A percentile compares a stretch with the other conserved stretches of the same genome.
phyloP scores from a whole-genome alignment of 2,797 vertebrate species.

The Euthynnus affinis region DNA sequence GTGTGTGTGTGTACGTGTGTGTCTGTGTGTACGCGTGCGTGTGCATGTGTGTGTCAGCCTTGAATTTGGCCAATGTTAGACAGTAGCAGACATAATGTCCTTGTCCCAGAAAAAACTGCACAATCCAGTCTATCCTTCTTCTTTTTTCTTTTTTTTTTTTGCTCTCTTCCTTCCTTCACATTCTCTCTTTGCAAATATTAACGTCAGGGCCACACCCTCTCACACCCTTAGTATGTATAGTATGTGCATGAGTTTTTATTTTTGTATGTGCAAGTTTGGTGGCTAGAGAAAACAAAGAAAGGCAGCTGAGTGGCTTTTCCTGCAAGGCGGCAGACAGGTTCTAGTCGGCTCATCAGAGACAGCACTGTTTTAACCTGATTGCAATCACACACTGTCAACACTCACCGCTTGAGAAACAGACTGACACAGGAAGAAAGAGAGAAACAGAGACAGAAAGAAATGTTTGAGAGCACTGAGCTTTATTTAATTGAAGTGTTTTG shows the following conservation, averaged over 20 bases:
- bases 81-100: constrained; percentile 58
- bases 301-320: not conserved
- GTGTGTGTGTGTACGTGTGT: constrained; percentile 38
- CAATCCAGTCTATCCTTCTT: not conserved
- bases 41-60: constrained; percentile 50
- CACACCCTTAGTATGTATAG: not conserved
- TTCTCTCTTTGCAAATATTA: not conserved
- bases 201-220: not conserved
- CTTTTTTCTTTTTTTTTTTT: not conserved
- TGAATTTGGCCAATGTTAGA: constrained; percentile 60
- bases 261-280: not conserved
- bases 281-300: constrained; percentile 9
- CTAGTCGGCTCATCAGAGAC: constrained; percentile 40
- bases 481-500: constrained; percentile 40
- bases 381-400: constrained; percentile 58
- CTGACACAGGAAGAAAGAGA: constrained; percentile 6
- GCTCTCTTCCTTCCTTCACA: constrained; percentile 10
- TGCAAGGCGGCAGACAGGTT: constrained; percentile 9
- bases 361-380: constrained; percentile 61
- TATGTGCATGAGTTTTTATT: not conserved
- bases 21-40: constrained; percentile 26
- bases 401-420: constrained; percentile 41
- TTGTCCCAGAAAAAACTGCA: constrained; percentile 64
- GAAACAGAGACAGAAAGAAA: constrained; percentile 11
- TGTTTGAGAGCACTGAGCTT: constrained; percentile 24